Evolutionary conservation across 2,113 vertebrate genomes (phyloP), one percentile per base, ranked within the genome.

Genomic region (Seriola quinqueradiata): DNA sequence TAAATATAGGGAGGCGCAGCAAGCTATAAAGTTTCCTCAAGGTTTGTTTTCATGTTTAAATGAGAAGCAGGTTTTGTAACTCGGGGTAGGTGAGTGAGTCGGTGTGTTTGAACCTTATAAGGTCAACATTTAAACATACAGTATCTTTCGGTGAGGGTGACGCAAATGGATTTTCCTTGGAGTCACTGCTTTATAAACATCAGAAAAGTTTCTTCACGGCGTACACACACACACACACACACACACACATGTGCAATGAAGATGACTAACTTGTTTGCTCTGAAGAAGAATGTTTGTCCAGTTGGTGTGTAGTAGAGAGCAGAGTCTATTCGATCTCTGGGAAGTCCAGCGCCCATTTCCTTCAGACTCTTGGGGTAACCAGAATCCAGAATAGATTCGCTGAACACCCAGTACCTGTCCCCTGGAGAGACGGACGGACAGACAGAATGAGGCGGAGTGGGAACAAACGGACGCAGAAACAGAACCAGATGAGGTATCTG

Each of bases 281-380:
- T 87, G 94, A 98, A 98, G 92, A 95, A 97, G 90, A 95, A 98
- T 0, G 97, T 98, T 90, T 97, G 96, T 65, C 97, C 97, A 0
- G 93, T 98, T 46, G 95, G 96, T 60, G 96, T 96, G 95, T 97
- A 98, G 84, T 90, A 96, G 52, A 98, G 95, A 17, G 96, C 97
- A 0, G 97, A 96, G 2, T 98, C 97, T 3, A 98, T 94, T 44
- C 93, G 94, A 91, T 98, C 97, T 2, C 86, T 95, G 5, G 97
- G 97, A 12, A 98, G 92, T 0, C 97, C 96, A 16, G 76, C 90
- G 52, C 97, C 97, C 93, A 98, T 91, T 66, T 97, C 96, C 75
- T 87, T 94, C 9, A 98, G 90, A 69, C 79, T 91, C 79, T 94
- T 96, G 2, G 97, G 97, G 88, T 94, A 98, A 16, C 96, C 96